Conservation (phyloP, 2,797 vertebrate genomes). For the Alauda arvensis region DNA sequence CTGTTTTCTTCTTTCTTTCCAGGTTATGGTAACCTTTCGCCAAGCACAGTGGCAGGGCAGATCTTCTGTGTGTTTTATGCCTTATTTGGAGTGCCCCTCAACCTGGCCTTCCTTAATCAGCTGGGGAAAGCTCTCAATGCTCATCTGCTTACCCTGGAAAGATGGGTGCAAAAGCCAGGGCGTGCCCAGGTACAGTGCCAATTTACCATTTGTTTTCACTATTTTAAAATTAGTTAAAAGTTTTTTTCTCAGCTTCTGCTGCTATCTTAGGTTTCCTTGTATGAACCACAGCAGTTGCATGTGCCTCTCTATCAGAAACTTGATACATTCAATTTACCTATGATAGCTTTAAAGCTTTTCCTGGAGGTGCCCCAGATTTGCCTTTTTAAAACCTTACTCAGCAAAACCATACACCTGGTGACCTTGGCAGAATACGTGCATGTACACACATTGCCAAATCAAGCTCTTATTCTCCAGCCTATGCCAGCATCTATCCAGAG, state of each 20-base stretch:
- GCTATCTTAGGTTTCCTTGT: background rate
- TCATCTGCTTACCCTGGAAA: slow-evolving; percentile 78
- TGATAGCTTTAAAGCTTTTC: background rate
- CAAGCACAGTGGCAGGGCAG: slow-evolving; percentile 86
- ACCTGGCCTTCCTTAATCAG: slow-evolving; percentile 87
- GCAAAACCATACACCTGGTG: background rate
- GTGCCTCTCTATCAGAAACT: background rate
- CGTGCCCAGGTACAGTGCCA: slow-evolving; percentile 55
- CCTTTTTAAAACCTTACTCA: background rate
- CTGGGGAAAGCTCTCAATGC: slow-evolving; percentile 80
- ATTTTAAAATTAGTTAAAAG: background rate
- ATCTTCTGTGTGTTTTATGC: slow-evolving; percentile 93
- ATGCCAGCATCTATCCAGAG: background rate
- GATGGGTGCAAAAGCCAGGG: slow-evolving; percentile 70
- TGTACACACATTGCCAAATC: background rate
- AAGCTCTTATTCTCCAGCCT: background rate
- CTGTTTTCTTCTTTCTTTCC: background rate
- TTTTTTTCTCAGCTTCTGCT: background rate
- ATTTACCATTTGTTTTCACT: background rate
- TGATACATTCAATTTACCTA: background rate
- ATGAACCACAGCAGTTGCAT: background rate
- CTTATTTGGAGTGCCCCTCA: slow-evolving; percentile 88
- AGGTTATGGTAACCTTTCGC: slow-evolving; percentile 91
- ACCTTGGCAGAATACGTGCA: background rate
- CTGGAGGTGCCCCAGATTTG: background rate